Percentiles rank a stretch among this genome's conserved stretches.
phyloP scores from a whole-genome alignment of 2,113 vertebrate species.

The Catharus fuscescens region DNA sequence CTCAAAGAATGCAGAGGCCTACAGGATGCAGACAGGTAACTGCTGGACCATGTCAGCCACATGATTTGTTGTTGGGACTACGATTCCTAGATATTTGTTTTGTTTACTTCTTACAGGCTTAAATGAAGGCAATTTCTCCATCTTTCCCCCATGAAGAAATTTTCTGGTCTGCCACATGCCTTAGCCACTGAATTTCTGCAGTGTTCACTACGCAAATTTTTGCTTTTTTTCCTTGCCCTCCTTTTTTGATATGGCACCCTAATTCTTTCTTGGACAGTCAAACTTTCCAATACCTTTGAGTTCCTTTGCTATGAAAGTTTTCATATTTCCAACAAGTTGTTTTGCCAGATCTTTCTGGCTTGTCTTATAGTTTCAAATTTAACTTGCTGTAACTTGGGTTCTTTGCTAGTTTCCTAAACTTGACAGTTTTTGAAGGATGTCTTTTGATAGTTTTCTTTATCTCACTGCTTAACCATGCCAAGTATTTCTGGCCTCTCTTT shows the following conservation, averaged over 20 bases:
- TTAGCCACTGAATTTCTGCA: not conserved
- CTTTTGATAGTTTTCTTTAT: constrained; percentile 18
- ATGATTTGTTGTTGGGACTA: not conserved
- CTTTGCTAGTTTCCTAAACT: constrained; percentile 4
- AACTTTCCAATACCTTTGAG: not conserved
- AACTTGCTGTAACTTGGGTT: constrained; percentile 12
- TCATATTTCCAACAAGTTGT: not conserved
- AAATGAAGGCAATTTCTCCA: not conserved
- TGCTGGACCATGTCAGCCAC: not conserved
- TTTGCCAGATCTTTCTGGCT: not conserved
- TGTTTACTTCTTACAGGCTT: not conserved
- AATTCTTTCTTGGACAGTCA: not conserved
- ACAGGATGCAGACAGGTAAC: not conserved
- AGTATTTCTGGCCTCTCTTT: constrained; percentile 20
- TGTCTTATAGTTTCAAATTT: not conserved
- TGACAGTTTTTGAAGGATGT: constrained; percentile 24
- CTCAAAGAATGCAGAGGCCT: not conserved
- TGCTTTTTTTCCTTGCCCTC: accelerated
- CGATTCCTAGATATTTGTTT: not conserved
- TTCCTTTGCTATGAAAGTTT: not conserved
- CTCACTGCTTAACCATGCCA: constrained; percentile 15
- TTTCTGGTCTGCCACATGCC: not conserved
- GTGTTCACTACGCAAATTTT: not conserved
- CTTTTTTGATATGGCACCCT: not conserved
- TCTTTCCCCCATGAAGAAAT: not conserved